Percentiles rank a stretch among this genome's conserved stretches.
phyloP scores from a whole-genome alignment of 2,797 vertebrate species.

The Margarornis squamiger region DNA sequence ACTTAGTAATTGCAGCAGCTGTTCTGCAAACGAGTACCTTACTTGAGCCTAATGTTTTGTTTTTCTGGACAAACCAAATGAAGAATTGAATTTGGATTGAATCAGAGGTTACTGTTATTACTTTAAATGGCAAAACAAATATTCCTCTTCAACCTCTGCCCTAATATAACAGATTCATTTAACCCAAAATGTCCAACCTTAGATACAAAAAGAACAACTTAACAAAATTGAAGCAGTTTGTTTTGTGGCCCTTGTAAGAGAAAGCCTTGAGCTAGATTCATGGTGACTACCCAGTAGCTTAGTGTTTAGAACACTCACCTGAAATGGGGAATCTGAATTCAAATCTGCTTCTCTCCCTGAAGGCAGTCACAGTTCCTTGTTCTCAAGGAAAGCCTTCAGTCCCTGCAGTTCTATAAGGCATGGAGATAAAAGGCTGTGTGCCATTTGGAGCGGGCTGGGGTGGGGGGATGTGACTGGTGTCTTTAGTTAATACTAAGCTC shows the following conservation, averaged over 20 bases:
- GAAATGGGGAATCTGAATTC: neutral
- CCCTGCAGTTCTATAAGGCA: neutral
- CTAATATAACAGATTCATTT: neutral
- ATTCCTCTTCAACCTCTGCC: neutral
- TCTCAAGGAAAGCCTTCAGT: neutral
- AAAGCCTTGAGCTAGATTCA: neutral
- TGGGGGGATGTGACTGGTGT: rapidly evolving
- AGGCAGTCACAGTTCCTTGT: neutral
- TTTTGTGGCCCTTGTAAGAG: neutral
- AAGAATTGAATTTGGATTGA: slow-evolving; percentile 7
- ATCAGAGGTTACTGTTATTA: neutral
- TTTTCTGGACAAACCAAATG: slow-evolving; percentile 7
- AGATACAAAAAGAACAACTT: neutral
- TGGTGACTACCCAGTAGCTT: neutral
- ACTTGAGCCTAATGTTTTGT: neutral
- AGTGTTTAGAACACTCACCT: neutral
- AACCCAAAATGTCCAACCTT: neutral
- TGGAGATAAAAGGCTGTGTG: neutral
- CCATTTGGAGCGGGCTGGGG: rapidly evolving
- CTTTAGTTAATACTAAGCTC: neutral
- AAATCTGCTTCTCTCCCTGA: neutral
- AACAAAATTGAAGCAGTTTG: neutral
- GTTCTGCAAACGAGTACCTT: neutral
- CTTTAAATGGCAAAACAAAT: slow-evolving; percentile 24
- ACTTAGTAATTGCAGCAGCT: neutral